Conservation (phyloP, 1,140 invertebrate genomes). For the Megalopta genalis region DNA sequence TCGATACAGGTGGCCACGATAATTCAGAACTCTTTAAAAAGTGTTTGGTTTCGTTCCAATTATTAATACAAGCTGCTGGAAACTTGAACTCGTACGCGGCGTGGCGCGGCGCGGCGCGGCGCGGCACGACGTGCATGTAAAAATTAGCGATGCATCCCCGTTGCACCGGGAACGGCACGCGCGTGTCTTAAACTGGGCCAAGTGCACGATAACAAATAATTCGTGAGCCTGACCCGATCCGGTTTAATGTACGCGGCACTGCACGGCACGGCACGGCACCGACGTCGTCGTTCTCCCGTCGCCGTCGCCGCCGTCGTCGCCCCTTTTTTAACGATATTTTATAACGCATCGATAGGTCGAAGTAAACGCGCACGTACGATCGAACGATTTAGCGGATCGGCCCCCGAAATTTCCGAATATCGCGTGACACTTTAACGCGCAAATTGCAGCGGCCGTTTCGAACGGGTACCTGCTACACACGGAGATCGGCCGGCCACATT, state of each 20-base stretch:
- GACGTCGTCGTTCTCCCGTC: too few species aligned
- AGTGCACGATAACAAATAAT: constrained; percentile 69
- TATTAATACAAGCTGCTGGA: background rate
- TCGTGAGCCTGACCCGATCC: constrained; percentile 40
- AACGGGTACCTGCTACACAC: background rate
- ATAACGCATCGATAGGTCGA: background rate
- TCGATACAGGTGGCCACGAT: background rate
- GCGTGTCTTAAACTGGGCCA: constrained; percentile 64
- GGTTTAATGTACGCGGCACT: constrained; percentile 37
- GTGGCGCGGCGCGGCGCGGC: too few species aligned
- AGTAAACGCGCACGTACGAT: background rate
- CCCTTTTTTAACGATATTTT: too few species aligned
- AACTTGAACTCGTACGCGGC: background rate
- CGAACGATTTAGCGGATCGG: background rate
- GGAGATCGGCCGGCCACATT: background rate
- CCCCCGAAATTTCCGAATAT: background rate
- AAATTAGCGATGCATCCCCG: constrained; percentile 44
- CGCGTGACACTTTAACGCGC: background rate
- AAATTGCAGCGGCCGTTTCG: background rate
- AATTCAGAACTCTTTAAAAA: background rate
- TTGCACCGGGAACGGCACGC: background rate
- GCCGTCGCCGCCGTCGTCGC: too few species aligned
- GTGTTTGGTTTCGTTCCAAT: background rate
- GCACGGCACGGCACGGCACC: background rate
- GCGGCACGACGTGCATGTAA: background rate